phyloP scores from a whole-genome alignment of 2,797 vertebrate genomes.

The Eupleurogrammus muticus region DNA sequence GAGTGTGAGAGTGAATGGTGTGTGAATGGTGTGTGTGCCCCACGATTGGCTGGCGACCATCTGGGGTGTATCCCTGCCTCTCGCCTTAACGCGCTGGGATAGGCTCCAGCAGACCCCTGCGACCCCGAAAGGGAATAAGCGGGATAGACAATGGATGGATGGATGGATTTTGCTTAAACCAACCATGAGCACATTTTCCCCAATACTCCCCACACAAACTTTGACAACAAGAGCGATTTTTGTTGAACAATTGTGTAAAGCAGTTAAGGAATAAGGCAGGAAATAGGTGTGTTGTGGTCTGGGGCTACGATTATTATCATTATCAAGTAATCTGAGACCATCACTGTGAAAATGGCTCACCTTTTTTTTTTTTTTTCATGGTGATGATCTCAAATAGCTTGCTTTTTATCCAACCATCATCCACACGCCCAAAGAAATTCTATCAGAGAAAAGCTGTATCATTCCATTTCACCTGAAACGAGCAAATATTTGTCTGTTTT shows the following conservation, averaged over 20 bases:
- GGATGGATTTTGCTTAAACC: conserved; percentile 34
- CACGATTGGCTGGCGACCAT: no score
- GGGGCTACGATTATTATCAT: background rate
- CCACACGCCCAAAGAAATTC: background rate
- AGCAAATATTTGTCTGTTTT: background rate
- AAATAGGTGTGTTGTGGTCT: conserved; percentile 4
- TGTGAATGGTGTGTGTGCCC: no score
- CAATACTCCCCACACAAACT: conserved; percentile 6
- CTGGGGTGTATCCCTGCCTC: no score
- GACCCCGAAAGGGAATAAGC: no score
- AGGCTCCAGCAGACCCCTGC: no score
- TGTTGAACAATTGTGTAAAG: conserved; percentile 3
- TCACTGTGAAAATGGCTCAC: background rate
- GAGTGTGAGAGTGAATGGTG: no score
- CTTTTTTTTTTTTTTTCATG: background rate
- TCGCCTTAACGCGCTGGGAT: no score
- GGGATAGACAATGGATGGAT: no score
- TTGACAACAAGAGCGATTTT: background rate
- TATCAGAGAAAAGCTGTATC: background rate
- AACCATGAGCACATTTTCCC: conserved; percentile 19
- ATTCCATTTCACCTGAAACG: background rate
- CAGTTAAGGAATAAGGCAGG: background rate
- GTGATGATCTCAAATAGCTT: background rate
- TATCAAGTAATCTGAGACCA: background rate
- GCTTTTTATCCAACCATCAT: background rate